A percentile compares a stretch with the other conserved stretches of the same genome.
These are phyloP conservation scores for Clostera curtula DNA, from an alignment of 2,888 invertebrate genomes.

Conservation along the genomic window DNA sequence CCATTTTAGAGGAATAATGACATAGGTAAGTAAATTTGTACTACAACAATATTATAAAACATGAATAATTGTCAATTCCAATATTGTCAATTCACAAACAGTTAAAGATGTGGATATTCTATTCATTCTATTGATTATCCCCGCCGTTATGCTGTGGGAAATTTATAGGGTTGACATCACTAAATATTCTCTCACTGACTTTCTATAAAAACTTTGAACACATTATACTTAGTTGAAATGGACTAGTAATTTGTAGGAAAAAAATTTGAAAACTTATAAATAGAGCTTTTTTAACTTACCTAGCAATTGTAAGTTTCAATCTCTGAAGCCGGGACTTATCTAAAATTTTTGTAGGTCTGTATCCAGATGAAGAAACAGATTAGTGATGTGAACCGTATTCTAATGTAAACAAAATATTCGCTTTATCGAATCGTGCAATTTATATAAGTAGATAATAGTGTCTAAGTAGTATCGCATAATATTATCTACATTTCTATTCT, in stretches of 20 bases:
- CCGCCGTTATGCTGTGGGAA: constrained; percentile 38
- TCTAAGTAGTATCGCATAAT: constrained; percentile 56
- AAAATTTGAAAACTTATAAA: too few relatives aligned
- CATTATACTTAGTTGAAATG: too few relatives aligned
- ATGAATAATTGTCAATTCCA: constrained; percentile 41
- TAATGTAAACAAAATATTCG: constrained; percentile 48
- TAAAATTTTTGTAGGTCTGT: too few relatives aligned
- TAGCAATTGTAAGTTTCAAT: too few relatives aligned
- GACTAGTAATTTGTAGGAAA: too few relatives aligned
- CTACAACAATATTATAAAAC: too few relatives aligned
- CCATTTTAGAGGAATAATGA: too few relatives aligned
- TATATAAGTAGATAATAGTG: constrained; percentile 58
- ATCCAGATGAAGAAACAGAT: constrained; percentile 16
- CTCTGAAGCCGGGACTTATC: too few relatives aligned
- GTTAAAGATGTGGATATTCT: constrained; percentile 18
- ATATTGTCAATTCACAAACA: constrained; percentile 39
- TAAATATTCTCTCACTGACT: too few relatives aligned
- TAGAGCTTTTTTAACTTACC: too few relatives aligned
- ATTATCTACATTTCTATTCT: constrained; percentile 33
- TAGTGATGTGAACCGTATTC: constrained; percentile 21
- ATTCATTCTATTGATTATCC: constrained; percentile 22
- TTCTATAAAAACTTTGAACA: too few relatives aligned
- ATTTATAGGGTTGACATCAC: constrained; percentile 19
- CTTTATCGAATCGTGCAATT: constrained; percentile 73
- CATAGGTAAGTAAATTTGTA: too few relatives aligned